Evolutionary conservation across 2,113 vertebrate species (phyloP).

Genomic region (Bujurquina vittata): DNA sequence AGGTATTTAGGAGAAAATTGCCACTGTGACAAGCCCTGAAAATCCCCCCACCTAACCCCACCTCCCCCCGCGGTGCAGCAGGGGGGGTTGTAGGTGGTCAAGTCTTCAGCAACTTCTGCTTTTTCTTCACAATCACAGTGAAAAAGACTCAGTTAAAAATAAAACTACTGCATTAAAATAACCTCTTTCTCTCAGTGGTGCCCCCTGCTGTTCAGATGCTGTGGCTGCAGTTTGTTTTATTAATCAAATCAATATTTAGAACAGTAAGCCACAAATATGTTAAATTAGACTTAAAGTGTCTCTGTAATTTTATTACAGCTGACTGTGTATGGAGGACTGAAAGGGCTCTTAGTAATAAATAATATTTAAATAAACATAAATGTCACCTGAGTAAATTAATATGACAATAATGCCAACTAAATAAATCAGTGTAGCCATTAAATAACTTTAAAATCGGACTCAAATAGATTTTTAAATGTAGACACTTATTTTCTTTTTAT

Average conservation of each 20-base stretch:
- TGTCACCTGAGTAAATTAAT: neutral
- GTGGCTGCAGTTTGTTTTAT: neutral
- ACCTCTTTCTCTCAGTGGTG: neutral
- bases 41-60: neutral
- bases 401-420: neutral
- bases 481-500: neutral
- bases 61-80: neutral
- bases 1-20: conserved; percentile 96
- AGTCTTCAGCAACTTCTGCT: neutral
- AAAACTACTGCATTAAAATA: neutral
- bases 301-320: neutral
- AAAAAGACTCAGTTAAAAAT: neutral
- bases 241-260: neutral
- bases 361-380: neutral
- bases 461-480: no score
- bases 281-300: neutral
- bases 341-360: neutral
- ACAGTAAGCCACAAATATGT: neutral
- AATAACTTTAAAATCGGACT: neutral
- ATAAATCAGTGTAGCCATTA: neutral
- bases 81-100: neutral
- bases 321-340: neutral
- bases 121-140: neutral
- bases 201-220: conserved; percentile 3
- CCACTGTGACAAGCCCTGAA: conserved; percentile 84